Percentiles rank a stretch among this genome's conserved stretches.
These are phyloP conservation scores for Dendronephthya gigantea DNA, from an alignment of 64 coral and sea anemone species.

Conservation along the genomic window DNA sequence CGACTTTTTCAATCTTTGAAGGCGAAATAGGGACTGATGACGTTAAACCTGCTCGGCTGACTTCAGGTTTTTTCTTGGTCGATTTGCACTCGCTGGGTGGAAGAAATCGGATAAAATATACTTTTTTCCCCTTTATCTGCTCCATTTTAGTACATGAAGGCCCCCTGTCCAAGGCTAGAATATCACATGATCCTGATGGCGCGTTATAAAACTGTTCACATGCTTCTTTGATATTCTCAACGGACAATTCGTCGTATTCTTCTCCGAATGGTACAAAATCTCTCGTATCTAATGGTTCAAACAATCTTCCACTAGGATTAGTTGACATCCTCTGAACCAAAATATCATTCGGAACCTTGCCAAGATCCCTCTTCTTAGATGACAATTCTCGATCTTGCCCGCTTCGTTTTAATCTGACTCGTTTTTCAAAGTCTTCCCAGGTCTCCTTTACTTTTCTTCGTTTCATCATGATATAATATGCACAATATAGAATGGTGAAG, in stretches of 20 bases:
- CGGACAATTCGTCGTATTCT: conserved; percentile 26
- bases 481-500: no score
- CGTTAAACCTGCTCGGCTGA: background rate
- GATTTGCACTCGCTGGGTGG: conserved; percentile 23
- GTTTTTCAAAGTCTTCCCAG: background rate
- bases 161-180: conserved; percentile 48
- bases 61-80: background rate
- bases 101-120: conserved; percentile 31
- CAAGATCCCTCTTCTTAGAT: background rate
- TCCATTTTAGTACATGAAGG: conserved; percentile 45
- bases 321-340: background rate
- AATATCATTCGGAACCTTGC: conserved; percentile 3
- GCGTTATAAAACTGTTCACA: conserved; percentile 29
- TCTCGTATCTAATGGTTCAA: conserved; percentile 34
- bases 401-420: background rate
- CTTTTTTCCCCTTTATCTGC: conserved; percentile 46
- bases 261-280: conserved; percentile 35
- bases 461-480: no score
- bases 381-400: background rate
- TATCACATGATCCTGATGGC: conserved; percentile 43
- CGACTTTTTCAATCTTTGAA: conserved; percentile 8
- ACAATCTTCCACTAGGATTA: background rate
- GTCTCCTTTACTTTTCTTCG: background rate
- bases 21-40: background rate
- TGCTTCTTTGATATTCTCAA: conserved; percentile 49